Base-by-base conservation (phyloP, 2,888 invertebrate species). In the Drosophila setosimentum region DNA sequence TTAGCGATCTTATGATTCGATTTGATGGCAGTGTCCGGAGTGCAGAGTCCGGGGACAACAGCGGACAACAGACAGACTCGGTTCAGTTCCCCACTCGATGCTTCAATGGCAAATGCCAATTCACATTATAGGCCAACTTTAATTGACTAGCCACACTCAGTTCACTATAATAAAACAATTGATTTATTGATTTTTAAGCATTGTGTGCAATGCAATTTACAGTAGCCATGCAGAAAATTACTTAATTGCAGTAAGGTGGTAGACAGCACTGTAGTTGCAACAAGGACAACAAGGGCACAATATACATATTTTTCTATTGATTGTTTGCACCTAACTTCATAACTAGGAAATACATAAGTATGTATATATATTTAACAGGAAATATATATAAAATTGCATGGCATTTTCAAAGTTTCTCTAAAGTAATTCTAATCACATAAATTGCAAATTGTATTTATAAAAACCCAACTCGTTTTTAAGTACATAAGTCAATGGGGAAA, bases 1-100 rank as follows among this genome's bases (percentile, higher is more conserved):
- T 73, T 68, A 82, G 68, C 68, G 55, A 68, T 67, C 63, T 66
- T 70, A 68, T 63, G 45, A 70, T 71, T 62, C 64, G 72, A 72
- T 72, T 24, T 62, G 71, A 42, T 58, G 78, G 72, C 72, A 55
- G 40, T 10, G 37, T 37, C 21, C 54, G 32, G 37, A 33, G 33
- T 53, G 53, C 33, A 33, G 32, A 24, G 33, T 53, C 51, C 51
- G 11, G 16, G 11, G 16, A 35, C 50, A 32, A 24, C 53, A 24
- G 18, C 18, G 18, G n/a, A 40, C 40, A 42, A 42, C 10, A 42
- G 40, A 21, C 11, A 2, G 21, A 42, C 2, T 21, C 11, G 21
- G 42, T 11, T 49, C 60, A 60, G 42, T 32, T 37, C 33, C 27
- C 29, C 70, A 24, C 7, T 24, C 24, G 24, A 16, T 24, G 33